Base-by-base conservation (phyloP, 1,140 invertebrate species). In the Trypoxylus dichotomus region DNA sequence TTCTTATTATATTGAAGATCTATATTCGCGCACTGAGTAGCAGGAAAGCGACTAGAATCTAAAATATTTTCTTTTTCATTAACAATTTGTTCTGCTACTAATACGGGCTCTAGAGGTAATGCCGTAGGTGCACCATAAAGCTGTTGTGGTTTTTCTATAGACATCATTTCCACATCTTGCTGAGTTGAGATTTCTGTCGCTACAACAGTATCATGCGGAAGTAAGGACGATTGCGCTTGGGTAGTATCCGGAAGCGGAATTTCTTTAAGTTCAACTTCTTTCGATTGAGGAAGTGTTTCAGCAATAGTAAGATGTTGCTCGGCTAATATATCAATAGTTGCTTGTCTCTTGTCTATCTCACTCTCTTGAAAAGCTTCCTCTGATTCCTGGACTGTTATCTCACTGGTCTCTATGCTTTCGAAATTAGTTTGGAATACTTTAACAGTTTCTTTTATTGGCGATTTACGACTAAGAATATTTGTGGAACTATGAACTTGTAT, bases 321-420 rank as follows among this genome's bases (percentile, higher is more conserved):
- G 76, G 79, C 86, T 41, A 86, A 82, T 41, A 84, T 83, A 81
- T 89, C 87, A 54, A 83, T 84, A 60, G 84, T 83, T 13, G 89
- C 89, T 54, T 60, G 86, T 74, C 86, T 87, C 3, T 41, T 79
- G 80, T 83, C 83, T 7, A 85, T 58, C 6, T 82, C 78, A 78
- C 85, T 85, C 10, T 86, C 82, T 43, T 81, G 80, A 68, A 90
- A 87, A 63, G 84, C 79, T 58, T 83, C 84, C 84, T 91, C 90
- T 75, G 87, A 87, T 82, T 91, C 90, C 1, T 88, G 86, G 43
- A 86, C 79, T 37, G 88, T 78, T 27, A 86, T 84, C 84, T 90
- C 87, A 10, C 85, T 86, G 78, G 88, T 86, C 68, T 89, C 83
- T 19, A 91, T 78, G 79, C 88, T 86, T 82, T 90, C 88, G 27